phyloP scores from a whole-genome alignment of 2,888 invertebrate genomes.

The Pteria penguin region DNA sequence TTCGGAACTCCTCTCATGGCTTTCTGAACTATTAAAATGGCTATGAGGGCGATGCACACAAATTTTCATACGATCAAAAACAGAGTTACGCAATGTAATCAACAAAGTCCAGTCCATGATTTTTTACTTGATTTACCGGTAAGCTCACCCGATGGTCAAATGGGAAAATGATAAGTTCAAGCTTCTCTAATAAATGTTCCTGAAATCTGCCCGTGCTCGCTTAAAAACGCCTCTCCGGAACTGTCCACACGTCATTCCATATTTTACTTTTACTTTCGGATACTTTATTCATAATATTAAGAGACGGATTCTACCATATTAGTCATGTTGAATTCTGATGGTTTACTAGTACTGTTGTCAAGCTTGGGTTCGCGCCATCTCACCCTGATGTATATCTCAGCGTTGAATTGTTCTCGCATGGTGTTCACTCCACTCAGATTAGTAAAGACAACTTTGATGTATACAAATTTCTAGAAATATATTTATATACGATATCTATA shows the following conservation, averaged over 20 bases:
- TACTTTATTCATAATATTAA: not conserved
- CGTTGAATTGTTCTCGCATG: constrained; percentile 73
- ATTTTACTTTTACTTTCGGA: not conserved
- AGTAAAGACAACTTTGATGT: constrained; percentile 72
- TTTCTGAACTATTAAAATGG: no score
- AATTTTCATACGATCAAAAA: no score
- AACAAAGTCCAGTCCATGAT: no score
- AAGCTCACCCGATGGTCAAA: constrained; percentile 61
- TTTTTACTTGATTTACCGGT: not conserved
- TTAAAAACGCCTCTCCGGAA: not conserved
- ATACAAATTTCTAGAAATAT: constrained; percentile 63
- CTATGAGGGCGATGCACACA: no score
- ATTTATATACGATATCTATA: no score
- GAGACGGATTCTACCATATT: not conserved
- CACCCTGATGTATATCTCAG: constrained; percentile 73
- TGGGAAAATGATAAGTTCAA: constrained; percentile 76
- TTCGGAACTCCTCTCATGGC: no score
- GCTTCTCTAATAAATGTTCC: constrained; percentile 72
- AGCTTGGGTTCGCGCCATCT: constrained; percentile 66
- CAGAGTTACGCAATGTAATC: no score
- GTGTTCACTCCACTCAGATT: constrained; percentile 77
- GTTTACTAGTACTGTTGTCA: not conserved
- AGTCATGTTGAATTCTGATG: no score
- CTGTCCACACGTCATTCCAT: not conserved
- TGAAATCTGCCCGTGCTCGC: constrained; percentile 29